Evolutionary conservation across 2,888 invertebrate genomes (phyloP).

Genomic region (Thecocarcelia acutangulata): DNA sequence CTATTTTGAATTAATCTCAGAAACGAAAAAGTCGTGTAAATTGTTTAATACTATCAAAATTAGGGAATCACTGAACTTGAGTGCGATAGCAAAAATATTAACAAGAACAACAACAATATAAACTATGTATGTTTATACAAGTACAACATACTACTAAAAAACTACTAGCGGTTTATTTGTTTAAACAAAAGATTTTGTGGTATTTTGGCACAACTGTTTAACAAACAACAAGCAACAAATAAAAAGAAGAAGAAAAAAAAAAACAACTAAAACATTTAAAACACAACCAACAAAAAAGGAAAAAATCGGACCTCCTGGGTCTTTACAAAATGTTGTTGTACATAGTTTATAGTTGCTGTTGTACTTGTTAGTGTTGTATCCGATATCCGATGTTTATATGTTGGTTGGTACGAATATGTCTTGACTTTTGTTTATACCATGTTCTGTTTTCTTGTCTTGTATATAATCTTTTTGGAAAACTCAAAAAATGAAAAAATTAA

Average conservation of each 20-base stretch:
- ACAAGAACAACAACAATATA: slow-evolving; percentile 26
- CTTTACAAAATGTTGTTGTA: slow-evolving; percentile 67
- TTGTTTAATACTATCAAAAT: background rate
- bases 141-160: slow-evolving; percentile 61
- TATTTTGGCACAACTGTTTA: slow-evolving; percentile 69
- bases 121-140: slow-evolving; percentile 48
- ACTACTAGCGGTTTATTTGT: slow-evolving; percentile 68
- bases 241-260: slow-evolving; percentile 16
- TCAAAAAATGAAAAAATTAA: slow-evolving; percentile 12
- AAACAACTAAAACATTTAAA: slow-evolving; percentile 29
- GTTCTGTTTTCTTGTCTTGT: slow-evolving; percentile 65
- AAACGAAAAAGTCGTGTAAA: background rate
- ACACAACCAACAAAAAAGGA: slow-evolving; percentile 21
- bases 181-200: slow-evolving; percentile 68
- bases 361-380: slow-evolving; percentile 64
- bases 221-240: slow-evolving; percentile 46
- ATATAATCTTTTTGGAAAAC: slow-evolving; percentile 40
- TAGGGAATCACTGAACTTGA: slow-evolving; percentile 25
- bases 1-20: no score
- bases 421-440: slow-evolving; percentile 66
- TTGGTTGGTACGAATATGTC: slow-evolving; percentile 50
- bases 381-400: slow-evolving; percentile 64
- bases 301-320: slow-evolving; percentile 66
- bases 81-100: slow-evolving; percentile 39
- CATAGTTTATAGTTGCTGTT: slow-evolving; percentile 54